phyloP scores from a whole-genome alignment of 2,888 invertebrate genomes.

The Hydraecia micacea region DNA sequence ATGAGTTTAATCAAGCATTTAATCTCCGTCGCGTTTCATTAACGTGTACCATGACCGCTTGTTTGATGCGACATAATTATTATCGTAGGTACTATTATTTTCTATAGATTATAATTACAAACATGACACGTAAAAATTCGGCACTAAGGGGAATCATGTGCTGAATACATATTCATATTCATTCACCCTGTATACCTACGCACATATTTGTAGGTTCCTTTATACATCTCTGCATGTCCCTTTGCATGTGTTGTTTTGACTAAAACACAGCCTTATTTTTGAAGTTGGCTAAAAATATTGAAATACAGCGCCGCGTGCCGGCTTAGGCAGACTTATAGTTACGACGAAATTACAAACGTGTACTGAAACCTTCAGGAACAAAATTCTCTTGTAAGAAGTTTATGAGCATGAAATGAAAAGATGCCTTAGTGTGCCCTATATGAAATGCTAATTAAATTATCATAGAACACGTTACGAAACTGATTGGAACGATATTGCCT shows the following conservation, averaged over 20 bases:
- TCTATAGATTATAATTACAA: too few relatives aligned
- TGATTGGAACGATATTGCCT: constrained; percentile 49
- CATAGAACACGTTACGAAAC: constrained; percentile 41
- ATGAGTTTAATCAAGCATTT: background rate
- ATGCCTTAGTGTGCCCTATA: constrained; percentile 12
- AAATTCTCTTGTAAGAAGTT: constrained; percentile 21
- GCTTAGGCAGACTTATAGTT: background rate
- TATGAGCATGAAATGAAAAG: constrained; percentile 34
- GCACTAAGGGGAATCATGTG: too few relatives aligned
- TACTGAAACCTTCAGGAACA: constrained; percentile 9
- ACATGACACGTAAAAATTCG: too few relatives aligned
- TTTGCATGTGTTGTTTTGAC: background rate
- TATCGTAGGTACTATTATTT: background rate
- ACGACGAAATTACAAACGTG: constrained; percentile 4
- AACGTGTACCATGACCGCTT: background rate
- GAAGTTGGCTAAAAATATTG: background rate
- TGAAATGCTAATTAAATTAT: constrained; percentile 51
- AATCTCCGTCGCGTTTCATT: background rate
- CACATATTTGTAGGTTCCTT: too few relatives aligned
- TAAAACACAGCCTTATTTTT: background rate
- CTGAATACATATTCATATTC: too few relatives aligned
- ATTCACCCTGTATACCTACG: too few relatives aligned
- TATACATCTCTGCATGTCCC: background rate
- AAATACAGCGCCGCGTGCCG: background rate
- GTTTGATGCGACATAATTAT: background rate